A percentile compares a stretch with the other conserved stretches of the same genome.
Conservation (phyloP, 2,797 vertebrate species). For the Cyclura pinguis region DNA sequence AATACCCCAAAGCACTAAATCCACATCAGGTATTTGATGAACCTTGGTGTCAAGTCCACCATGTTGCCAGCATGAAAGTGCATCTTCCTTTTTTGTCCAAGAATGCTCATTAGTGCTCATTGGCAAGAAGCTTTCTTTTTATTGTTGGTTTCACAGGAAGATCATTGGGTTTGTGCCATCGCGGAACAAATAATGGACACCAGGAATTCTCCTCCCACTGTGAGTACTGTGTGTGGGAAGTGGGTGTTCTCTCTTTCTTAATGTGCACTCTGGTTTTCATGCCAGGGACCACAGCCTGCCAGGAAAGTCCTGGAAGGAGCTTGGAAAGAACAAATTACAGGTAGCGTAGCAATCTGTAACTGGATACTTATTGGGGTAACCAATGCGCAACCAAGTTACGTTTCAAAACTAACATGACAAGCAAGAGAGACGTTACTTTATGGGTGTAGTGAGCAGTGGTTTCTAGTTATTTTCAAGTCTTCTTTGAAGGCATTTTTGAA, state of each 20-base stretch:
- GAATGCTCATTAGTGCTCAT: not conserved
- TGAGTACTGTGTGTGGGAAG: not conserved
- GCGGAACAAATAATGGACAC: not conserved
- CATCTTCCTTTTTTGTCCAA: not conserved
- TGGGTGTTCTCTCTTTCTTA: not conserved
- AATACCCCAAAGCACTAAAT: too few relatives aligned
- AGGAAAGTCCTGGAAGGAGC: not conserved
- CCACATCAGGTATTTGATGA: too few relatives aligned
- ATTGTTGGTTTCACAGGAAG: slow-evolving; percentile 6
- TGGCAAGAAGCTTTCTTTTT: not conserved
- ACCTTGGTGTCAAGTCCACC: not conserved
- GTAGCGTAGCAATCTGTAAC: too few relatives aligned
- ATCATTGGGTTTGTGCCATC: not conserved
- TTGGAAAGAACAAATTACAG: too few relatives aligned
- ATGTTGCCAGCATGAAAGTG: not conserved
- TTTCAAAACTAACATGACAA: too few relatives aligned
- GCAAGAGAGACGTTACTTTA: too few relatives aligned
- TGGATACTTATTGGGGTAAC: too few relatives aligned
- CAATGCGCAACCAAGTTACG: too few relatives aligned
- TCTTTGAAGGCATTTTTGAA: too few relatives aligned
- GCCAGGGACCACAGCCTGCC: not conserved
- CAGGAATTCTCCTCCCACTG: not conserved
- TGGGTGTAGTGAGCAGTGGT: too few relatives aligned
- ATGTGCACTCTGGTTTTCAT: not conserved
- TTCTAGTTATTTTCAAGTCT: too few relatives aligned